Evolutionary conservation across 2,797 vertebrate genomes (phyloP), one percentile per base, ranked within the genome.

Genomic region (Amphiprion clarkii): DNA sequence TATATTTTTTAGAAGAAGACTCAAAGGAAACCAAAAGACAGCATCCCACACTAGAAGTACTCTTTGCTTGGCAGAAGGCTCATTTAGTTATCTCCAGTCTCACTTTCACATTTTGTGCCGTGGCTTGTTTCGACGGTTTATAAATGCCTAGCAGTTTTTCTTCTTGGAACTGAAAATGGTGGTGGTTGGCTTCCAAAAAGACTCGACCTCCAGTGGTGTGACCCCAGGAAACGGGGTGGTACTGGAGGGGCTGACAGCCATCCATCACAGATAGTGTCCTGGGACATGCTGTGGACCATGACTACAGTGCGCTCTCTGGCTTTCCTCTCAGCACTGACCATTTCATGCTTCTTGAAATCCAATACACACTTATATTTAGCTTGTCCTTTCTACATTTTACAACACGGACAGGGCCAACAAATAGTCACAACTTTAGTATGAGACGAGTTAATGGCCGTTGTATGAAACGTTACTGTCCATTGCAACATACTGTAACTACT

Each of bases 331-430:
- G 63, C 78, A 73, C 76, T 61, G 82, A 82, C 82, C 79, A 84
- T 85, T 86, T 90, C 71, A 83, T 67, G 71, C 86, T 83, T 54
- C 69, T 88, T 91, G 92, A 93, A 93, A 94, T 90, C 79, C 67
- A 93, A 92, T 81, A 82, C 89, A 79, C 53, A 4, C 71, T 82
- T 93, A 93, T 86, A 92, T 93, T 92, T 94, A 93, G 89, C 88
- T 67, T 78, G 84, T 83, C 85, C 79, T 73, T n/a, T 66, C 52
- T 19, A 29, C 48, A 68, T 89, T 90, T 88, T 87, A 89, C 82
- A 83, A 67, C 79, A 56, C 0, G 25, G 40, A 77, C 59, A 42
- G 51, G 29, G 81, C 85, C 74, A 78, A 75, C 67, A 68, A 88
- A 90, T 82, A 71, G 65, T 67, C 39, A 9, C 33, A 42, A 84